These are phyloP conservation scores for Platorchestia sp. DNA, from an alignment of 1,140 invertebrate genomes.

Conservation along the genomic window DNA sequence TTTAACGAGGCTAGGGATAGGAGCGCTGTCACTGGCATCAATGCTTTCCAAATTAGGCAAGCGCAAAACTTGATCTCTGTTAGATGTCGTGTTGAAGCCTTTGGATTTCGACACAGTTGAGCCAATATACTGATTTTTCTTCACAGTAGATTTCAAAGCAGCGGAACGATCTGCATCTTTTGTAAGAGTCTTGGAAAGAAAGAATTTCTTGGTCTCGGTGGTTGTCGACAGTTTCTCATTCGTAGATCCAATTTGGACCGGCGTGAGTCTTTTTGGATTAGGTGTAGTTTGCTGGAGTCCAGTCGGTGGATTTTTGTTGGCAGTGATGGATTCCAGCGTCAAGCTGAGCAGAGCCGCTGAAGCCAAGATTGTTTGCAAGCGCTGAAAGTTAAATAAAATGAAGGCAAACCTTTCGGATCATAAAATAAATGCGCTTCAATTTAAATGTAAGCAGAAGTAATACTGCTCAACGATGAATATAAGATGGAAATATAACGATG, in stretches of 20 bases:
- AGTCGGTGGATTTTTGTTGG: background rate
- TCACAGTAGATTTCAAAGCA: background rate
- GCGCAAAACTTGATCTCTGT: background rate
- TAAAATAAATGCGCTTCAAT: background rate
- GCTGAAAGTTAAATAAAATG: background rate
- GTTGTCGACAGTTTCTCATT: background rate
- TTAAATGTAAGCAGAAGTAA: too few relatives aligned
- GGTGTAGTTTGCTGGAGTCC: background rate
- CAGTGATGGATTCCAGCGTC: background rate
- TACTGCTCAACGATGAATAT: too few relatives aligned
- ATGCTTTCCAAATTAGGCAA: background rate
- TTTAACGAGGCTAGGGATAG: background rate
- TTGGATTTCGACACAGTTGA: background rate
- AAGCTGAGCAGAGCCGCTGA: background rate
- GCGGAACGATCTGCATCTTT: background rate
- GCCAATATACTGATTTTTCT: background rate
- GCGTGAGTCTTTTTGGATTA: background rate
- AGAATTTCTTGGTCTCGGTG: background rate
- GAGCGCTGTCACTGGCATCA: background rate
- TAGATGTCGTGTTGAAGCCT: background rate
- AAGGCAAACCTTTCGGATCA: background rate
- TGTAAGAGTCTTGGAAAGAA: background rate
- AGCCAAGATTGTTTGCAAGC: background rate
- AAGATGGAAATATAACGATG: too few relatives aligned
- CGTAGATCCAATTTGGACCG: background rate